phyloP scores from a whole-genome alignment of 2,797 vertebrate species.

The Platyrinchus mystaceus region DNA sequence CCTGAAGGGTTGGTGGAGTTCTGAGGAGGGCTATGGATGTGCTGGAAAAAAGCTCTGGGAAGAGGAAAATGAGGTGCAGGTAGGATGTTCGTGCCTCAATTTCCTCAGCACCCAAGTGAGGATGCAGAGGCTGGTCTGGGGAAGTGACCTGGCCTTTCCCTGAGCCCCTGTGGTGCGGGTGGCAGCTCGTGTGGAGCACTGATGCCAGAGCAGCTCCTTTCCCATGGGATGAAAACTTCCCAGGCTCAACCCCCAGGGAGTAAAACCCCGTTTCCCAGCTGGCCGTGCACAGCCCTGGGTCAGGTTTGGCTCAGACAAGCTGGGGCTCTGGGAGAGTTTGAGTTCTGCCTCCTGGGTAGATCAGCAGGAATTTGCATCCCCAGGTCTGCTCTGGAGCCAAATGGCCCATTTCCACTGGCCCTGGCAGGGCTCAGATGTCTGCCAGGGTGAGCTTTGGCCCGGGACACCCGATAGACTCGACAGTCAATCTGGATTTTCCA shows the following conservation, averaged over 20 bases:
- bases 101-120: neutral
- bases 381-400: fast-evolving
- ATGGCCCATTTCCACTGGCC: fast-evolving
- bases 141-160: neutral
- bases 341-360: neutral
- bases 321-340: neutral
- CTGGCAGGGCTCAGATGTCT: neutral
- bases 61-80: neutral
- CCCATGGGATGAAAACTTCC: neutral
- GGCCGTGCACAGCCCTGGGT: fast-evolving
- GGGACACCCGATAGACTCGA: neutral
- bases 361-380: neutral
- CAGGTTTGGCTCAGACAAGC: fast-evolving
- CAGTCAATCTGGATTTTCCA: neutral
- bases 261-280: neutral
- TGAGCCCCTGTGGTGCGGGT: neutral
- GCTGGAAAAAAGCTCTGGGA: neutral
- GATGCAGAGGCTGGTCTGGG: fast-evolving
- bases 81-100: neutral
- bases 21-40: neutral
- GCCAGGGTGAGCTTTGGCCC: neutral
- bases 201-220: neutral
- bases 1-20: neutral
- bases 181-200: fast-evolving
- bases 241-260: neutral